Conservation (phyloP, 2,888 invertebrate genomes). For the Oligia strigilis region DNA sequence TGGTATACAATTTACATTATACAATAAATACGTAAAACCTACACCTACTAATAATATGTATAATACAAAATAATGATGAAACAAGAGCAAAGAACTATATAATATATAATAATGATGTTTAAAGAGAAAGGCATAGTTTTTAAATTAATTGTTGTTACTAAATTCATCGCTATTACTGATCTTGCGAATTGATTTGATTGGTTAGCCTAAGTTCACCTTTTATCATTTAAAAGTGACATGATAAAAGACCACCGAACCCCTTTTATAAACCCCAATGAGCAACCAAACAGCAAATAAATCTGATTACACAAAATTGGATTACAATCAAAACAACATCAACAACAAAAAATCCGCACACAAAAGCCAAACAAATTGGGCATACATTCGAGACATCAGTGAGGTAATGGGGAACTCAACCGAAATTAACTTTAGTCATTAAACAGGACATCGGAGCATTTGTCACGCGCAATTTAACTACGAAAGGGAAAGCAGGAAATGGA, state of each 20-base stretch:
- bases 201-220: background rate
- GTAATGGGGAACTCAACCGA: conserved; percentile 65
- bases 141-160: background rate
- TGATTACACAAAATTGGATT: conserved; percentile 17
- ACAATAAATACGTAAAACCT: background rate
- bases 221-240: background rate
- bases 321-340: conserved; percentile 31
- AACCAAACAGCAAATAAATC: conserved; percentile 9
- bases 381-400: conserved; percentile 62
- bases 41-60: background rate
- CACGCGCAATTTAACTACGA: conserved; percentile 77
- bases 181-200: background rate
- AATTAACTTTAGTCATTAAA: conserved; percentile 79
- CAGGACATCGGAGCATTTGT: conserved; percentile 74
- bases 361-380: conserved; percentile 52
- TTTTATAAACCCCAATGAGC: background rate
- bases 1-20: background rate
- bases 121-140: background rate
- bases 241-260: background rate
- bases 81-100: background rate
- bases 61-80: background rate
- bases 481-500: conserved; percentile 68
- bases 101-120: background rate
- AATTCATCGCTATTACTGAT: background rate
- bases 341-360: conserved; percentile 23